phyloP scores from a whole-genome alignment of 2,888 invertebrate genomes.

The Gymnoscelis rufifasciata region DNA sequence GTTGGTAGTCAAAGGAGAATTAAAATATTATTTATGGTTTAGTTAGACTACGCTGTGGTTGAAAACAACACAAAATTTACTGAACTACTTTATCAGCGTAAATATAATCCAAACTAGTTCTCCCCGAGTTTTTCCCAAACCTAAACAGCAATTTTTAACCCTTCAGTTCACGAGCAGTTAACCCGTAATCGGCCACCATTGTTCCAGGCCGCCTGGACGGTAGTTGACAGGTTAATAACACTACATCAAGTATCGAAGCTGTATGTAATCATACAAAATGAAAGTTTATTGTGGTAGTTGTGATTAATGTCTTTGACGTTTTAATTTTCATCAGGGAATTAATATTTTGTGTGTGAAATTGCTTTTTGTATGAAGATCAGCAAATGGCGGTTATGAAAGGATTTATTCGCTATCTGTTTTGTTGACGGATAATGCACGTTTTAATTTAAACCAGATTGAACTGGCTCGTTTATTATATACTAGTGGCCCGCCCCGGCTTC shows the following conservation, averaged over 20 bases:
- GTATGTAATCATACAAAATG: slow-evolving; percentile 52
- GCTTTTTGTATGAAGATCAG: neutral
- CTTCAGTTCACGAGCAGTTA: slow-evolving; percentile 28
- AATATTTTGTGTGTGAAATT: slow-evolving; percentile 9
- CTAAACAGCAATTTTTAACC: neutral
- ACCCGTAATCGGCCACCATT: slow-evolving; percentile 50
- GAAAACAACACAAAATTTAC: neutral
- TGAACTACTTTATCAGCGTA: neutral
- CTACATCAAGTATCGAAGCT: slow-evolving; percentile 60
- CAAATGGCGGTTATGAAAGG: neutral
- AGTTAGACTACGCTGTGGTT: too few species aligned
- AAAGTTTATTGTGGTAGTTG: slow-evolving; percentile 43
- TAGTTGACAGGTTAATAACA: slow-evolving; percentile 68
- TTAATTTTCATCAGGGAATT: slow-evolving; percentile 21
- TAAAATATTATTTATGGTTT: too few species aligned
- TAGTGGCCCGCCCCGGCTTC: too few species aligned
- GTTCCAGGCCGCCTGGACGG: slow-evolving; percentile 42
- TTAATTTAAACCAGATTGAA: neutral
- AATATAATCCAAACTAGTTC: neutral
- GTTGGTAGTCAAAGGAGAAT: too few species aligned
- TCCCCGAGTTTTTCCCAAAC: neutral
- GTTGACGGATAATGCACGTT: neutral
- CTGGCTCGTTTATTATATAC: too few species aligned
- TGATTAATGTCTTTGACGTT: slow-evolving; percentile 27
- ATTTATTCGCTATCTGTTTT: neutral